These are phyloP conservation scores for Turritopsis dohrnii DNA, from an alignment of 30 jellyfish, hydroid and myxozoan species.

Conservation along the genomic window DNA sequence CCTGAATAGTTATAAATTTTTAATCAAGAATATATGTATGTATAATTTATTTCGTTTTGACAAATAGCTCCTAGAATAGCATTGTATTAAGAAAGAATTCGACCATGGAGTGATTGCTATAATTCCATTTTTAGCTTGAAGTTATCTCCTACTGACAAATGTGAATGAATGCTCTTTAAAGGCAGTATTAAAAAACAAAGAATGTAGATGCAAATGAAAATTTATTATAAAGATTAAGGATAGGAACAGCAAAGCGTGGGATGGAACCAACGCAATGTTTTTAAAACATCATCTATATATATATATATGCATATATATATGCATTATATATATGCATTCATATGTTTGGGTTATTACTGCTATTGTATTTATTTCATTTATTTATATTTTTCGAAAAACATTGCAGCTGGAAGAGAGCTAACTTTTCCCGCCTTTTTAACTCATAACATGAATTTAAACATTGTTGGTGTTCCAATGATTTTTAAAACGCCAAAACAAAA, in stretches of 20 bases:
- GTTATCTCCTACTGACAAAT: background rate
- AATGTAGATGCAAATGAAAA: background rate
- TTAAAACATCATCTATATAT: too few relatives aligned
- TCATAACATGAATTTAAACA: background rate
- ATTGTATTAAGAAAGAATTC: background rate
- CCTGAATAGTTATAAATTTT: background rate
- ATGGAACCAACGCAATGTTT: too few relatives aligned
- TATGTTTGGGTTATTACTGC: background rate
- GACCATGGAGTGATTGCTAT: background rate
- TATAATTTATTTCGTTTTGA: background rate
- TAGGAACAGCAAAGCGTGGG: background rate
- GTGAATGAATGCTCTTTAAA: background rate
- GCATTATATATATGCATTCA: too few relatives aligned
- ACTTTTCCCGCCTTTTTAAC: background rate
- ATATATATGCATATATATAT: too few relatives aligned
- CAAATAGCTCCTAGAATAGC: background rate
- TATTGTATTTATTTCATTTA: too few relatives aligned
- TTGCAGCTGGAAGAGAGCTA: background rate
- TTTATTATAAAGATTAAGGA: background rate
- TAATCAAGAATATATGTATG: background rate
- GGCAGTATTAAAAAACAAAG: background rate
- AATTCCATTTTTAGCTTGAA: background rate
- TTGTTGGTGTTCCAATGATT: background rate
- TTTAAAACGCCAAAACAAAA: background rate
- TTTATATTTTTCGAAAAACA: too few relatives aligned